Base-by-base conservation (phyloP, 2,888 invertebrate genomes). In the Xanthorhoe spadicearia region DNA sequence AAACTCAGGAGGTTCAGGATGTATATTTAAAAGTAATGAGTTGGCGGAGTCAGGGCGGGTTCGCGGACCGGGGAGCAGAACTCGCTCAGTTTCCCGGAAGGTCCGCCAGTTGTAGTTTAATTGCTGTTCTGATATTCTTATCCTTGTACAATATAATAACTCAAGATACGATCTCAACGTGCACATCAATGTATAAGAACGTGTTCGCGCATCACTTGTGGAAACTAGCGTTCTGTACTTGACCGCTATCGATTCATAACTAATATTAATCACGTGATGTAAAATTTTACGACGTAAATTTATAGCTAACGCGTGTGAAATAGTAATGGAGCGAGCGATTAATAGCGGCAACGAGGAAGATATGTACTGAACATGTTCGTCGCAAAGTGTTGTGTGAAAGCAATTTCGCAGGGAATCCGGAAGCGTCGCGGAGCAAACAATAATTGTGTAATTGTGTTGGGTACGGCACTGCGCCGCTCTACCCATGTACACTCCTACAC, bases 371-470 rank as follows among this genome's bases (percentile, higher is more conserved):
- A 72, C 75, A 74, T 77, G 74, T 74, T 74, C 69, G 68, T 76
- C 74, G 72, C 73, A 73, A 78, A 78, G 77, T 76, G 73, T 71
- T 74, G 74, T 71, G 74, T 77, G 75, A 75, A 77, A 74, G 80
- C 83, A 85, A 88, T 87, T 86, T 83, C 84, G 75, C 61, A 85
- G 88, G 84, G 89, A 91, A 88, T 90, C 91, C 89, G 90, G 89
- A 90, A 90, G 84, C 83, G 77, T 78, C 77, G 79, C 78, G 75
- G 74, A 78, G 81, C 79, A 80, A 83, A 80, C 83, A 77, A 81
- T 89, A 88, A 90, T 90, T 88, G 87, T 88, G 87, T 86, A 89
- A 89, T 88, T 85, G 87, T 85, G 83, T 83, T 84, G 84, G 85
- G 78, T 81, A 84, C 85, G 84, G 73, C 59, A 62, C 35, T 61